phyloP scores from a whole-genome alignment of 2,888 invertebrate species.

The Blastobasis adustella region DNA sequence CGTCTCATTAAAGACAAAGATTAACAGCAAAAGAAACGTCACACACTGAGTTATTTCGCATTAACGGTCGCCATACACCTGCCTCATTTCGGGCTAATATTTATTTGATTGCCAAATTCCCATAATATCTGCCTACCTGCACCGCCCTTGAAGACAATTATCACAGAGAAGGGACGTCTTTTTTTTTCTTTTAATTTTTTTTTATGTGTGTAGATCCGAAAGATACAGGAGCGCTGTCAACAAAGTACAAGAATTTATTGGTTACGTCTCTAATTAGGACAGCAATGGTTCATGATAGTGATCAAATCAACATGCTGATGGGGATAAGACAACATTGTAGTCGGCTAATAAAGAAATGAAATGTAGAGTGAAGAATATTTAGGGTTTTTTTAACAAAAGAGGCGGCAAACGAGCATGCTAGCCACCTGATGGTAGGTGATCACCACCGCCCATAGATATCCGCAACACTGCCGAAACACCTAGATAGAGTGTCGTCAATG shows the following conservation, averaged over 20 bases:
- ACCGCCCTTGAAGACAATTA: slow-evolving; percentile 21
- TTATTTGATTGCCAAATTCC: slow-evolving; percentile 69
- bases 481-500: no score
- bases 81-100: slow-evolving; percentile 57
- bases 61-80: slow-evolving; percentile 40
- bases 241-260: slow-evolving; percentile 25
- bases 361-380: no score
- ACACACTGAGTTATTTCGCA: slow-evolving; percentile 38
- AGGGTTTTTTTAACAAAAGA: no score
- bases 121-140: slow-evolving; percentile 20
- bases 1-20: background rate
- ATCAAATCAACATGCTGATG: no score
- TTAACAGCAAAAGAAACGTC: slow-evolving; percentile 21
- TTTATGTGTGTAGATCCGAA: background rate
- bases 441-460: no score
- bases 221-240: slow-evolving; percentile 13
- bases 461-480: no score
- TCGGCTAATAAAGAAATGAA: no score
- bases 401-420: no score
- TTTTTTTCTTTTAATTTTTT: slow-evolving; percentile 12
- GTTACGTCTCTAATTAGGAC: slow-evolving; percentile 23
- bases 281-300: slow-evolving; percentile 11
- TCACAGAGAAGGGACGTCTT: slow-evolving; percentile 17
- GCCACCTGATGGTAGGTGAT: no score
- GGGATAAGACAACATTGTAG: no score